These are phyloP conservation scores for Brachionus sp. DNA, from an alignment of 1,140 invertebrate genomes.

Conservation along the genomic window DNA sequence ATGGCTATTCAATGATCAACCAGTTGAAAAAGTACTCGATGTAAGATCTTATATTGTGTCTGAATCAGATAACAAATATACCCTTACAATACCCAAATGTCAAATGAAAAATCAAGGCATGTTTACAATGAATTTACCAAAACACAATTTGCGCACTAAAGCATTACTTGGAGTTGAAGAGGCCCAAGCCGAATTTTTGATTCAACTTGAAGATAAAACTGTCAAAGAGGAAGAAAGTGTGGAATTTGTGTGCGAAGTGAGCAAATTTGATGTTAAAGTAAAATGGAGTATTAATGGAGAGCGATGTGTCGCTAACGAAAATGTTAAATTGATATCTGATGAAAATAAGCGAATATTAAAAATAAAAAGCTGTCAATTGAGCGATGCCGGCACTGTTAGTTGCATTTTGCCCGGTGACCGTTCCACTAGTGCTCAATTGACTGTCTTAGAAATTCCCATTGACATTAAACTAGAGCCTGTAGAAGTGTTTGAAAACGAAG, in stretches of 20 bases:
- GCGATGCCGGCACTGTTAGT: background rate
- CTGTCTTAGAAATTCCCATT: constrained; percentile 22
- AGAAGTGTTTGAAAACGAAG: constrained; percentile 39
- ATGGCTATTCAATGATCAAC: constrained; percentile 50
- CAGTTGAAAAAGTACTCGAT: constrained; percentile 31
- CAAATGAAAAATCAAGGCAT: constrained; percentile 19
- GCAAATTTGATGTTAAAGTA: constrained; percentile 21
- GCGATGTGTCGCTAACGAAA: background rate
- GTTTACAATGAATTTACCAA: constrained; percentile 20
- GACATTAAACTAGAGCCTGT: constrained; percentile 36
- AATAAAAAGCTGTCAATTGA: constrained; percentile 30
- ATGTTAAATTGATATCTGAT: constrained; percentile 17
- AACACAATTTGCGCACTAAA: background rate
- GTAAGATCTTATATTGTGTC: constrained; percentile 6
- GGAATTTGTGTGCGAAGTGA: constrained; percentile 34
- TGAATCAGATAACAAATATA: constrained; percentile 43
- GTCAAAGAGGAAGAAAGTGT: constrained; percentile 43
- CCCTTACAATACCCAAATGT: constrained; percentile 46
- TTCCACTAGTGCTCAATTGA: background rate
- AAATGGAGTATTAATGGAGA: constrained; percentile 45
- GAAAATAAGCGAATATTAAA: constrained; percentile 18
- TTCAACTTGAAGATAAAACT: constrained; percentile 11
- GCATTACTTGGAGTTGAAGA: constrained; percentile 27
- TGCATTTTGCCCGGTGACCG: constrained; percentile 16
- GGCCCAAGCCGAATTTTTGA: constrained; percentile 12